Evolutionary conservation across 2,113 vertebrate species (phyloP).

Genomic region (Dasyornis broadbenti): DNA sequence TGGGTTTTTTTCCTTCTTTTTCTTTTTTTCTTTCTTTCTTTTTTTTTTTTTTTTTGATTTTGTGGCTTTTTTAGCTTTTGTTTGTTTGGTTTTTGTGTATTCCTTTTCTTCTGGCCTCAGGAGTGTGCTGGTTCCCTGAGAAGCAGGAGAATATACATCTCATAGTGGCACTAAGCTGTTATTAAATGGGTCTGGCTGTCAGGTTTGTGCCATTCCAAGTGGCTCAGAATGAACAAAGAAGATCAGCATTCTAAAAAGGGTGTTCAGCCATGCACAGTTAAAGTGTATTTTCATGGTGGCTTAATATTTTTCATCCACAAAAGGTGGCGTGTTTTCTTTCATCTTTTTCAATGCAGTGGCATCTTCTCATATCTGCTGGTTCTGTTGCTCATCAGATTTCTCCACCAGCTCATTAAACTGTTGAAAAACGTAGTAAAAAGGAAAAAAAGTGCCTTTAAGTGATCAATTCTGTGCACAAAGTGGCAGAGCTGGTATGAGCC

Average conservation of each 20-base stretch:
- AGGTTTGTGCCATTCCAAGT: background rate
- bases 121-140: background rate
- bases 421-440: background rate
- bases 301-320: background rate
- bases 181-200: background rate
- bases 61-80: background rate
- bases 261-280: background rate
- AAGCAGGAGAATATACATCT: fast-evolving
- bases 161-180: fast-evolving
- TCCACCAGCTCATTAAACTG: too few species aligned
- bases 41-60: background rate
- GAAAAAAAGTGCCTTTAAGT: background rate
- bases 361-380: background rate
- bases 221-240: background rate
- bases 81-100: fast-evolving
- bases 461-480: background rate
- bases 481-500: background rate
- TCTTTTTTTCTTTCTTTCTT: background rate
- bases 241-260: background rate
- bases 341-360: background rate
- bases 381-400: background rate
- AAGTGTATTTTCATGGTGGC: background rate
- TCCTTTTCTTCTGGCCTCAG: background rate
- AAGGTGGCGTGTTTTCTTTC: background rate
- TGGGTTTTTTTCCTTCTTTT: fast-evolving